Evolutionary conservation across 1,140 invertebrate genomes (phyloP), one percentile per base, ranked within the genome.

Genomic region (Pseudomyrmex dendroicus): DNA sequence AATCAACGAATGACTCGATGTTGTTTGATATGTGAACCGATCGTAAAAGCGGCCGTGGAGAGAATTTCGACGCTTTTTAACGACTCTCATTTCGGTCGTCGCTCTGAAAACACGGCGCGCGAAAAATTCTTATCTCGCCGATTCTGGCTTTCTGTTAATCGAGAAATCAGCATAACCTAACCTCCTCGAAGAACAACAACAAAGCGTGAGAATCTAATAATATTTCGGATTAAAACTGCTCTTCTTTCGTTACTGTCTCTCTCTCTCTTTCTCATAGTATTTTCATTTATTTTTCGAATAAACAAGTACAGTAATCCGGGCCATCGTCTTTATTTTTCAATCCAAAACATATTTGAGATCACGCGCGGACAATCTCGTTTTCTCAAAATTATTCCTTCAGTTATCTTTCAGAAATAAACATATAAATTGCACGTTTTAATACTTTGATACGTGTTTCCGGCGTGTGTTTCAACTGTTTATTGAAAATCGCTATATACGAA

Each of bases 21-120:
- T 89, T 78, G 78, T 66, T n/a, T n/a, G 89, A 89, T 89, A 85
- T 83, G 83, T 57, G 89, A 90, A 90, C 88, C 82, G 84, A 82
- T 64, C 89, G 84, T 91, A 90, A 91, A 91, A 90, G 80, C 50
- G 20, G 50, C 17, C 22, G 52, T 70, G 66, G 61, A 61, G 78
- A 82, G 67, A 64, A 66, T 70, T 22, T 61, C 54, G 84, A 68
- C 66, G 73, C 0, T 64, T 61, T 59, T 85, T 89, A 87, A 91
- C 85, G 84, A 87, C 90, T 73, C n/a, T 59, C 56, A 35, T 66
- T 64, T 78, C 77, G 87, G 89, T 87, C 91, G 84, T 89, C 86
- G 84, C 86, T 89, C 89, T 67, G 89, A 54, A 84, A 85, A 88
- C 83, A 87, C 25, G 72, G 20, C 50, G 48, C 61, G 86, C 83